Conservation (phyloP, 2,797 vertebrate species). For the Meda fulgida region DNA sequence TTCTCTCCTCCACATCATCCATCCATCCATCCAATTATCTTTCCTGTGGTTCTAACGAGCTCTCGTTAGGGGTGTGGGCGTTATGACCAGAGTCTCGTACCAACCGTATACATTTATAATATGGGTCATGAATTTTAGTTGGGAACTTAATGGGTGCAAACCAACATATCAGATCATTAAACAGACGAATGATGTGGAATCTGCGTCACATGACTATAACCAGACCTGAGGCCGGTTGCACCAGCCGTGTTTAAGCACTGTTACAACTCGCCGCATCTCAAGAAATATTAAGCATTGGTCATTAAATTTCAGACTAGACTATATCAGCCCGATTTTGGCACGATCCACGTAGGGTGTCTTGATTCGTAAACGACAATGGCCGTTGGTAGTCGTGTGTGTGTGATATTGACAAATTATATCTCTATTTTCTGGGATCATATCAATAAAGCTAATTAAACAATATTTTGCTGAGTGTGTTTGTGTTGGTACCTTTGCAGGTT, state of each 20-base stretch:
- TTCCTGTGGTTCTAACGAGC: conserved; percentile 55
- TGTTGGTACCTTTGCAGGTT: too few species aligned
- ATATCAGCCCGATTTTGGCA: too few species aligned
- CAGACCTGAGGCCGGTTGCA: neutral
- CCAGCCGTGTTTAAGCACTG: neutral
- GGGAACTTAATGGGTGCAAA: neutral
- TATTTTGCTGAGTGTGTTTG: too few species aligned
- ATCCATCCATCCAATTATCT: conserved; percentile 32
- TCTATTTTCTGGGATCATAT: too few species aligned
- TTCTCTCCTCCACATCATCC: conserved; percentile 29
- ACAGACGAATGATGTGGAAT: neutral
- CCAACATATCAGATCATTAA: neutral
- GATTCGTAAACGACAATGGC: neutral
- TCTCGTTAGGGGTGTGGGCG: conserved; percentile 37
- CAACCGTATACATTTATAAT: too few species aligned
- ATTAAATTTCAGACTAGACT: neutral
- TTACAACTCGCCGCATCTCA: too few species aligned
- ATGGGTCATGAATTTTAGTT: neutral
- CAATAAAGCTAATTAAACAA: too few species aligned
- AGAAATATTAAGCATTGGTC: too few species aligned
- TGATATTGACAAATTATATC: too few species aligned
- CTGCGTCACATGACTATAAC: neutral
- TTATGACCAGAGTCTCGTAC: neutral
- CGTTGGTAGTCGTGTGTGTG: too few species aligned
- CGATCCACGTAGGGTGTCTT: too few species aligned